Conservation (phyloP, 2,113 vertebrate genomes). For the Alexandromys fortis region DNA sequence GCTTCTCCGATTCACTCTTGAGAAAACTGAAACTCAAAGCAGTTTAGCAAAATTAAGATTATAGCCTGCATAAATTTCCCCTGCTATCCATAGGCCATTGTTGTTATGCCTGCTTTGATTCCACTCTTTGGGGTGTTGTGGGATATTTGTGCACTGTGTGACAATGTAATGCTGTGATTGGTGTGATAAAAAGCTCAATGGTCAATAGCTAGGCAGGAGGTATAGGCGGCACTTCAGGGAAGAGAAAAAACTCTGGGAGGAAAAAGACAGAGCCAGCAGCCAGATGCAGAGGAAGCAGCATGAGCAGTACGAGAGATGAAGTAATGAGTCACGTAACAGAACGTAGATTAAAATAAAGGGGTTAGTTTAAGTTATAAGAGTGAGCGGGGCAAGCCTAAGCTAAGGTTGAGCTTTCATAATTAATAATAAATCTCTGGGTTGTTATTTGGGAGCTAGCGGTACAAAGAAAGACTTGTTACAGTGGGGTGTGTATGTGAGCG, state of each 20-base stretch:
- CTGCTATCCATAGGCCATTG: neutral
- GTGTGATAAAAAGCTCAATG: neutral
- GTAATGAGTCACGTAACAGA: neutral
- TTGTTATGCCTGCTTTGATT: neutral
- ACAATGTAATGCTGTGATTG: neutral
- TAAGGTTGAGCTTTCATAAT: neutral
- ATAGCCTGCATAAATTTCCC: neutral
- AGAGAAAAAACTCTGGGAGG: neutral
- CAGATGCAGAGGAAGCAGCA: neutral
- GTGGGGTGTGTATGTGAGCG: neutral
- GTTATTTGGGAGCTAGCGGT: neutral
- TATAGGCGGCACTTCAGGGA: neutral
- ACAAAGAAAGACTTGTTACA: neutral
- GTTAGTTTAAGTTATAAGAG: neutral
- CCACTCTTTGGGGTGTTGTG: neutral
- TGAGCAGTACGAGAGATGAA: neutral
- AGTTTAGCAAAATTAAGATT: neutral
- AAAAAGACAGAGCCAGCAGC: neutral
- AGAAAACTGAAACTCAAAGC: neutral
- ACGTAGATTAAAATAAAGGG: neutral
- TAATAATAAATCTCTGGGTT: neutral
- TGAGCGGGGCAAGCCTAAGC: neutral
- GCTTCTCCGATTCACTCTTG: neutral
- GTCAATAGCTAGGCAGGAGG: neutral
- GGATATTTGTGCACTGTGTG: neutral